Evolutionary conservation across 2,113 vertebrate species (phyloP), one percentile per base, ranked within the genome.

Genomic region (Tricholaema leucomelas): DNA sequence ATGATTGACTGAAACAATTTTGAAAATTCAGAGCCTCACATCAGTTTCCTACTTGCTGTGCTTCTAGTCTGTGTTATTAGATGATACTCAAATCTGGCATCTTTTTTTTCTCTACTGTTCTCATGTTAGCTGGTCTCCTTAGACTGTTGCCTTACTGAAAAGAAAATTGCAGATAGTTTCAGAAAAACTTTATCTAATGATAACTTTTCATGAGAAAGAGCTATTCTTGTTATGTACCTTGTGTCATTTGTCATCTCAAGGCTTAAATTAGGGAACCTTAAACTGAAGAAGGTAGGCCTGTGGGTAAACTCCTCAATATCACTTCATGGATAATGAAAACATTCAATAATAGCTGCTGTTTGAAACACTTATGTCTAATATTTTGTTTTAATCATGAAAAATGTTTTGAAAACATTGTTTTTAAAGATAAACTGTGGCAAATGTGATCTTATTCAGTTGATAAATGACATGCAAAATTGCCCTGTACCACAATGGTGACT

Each of bases 151-250:
- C 58, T 88, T 92, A 72, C 70, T 93, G 88, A 92, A 94, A 95
- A 90, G 35, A 90, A 88, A 92, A 84, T 90, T 95, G 92, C 91
- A 79, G 88, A 76, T 92, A 84, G 18, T 92, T 67, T 90, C 92
- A 87, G 92, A 93, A 92, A 87, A 92, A 90, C 66, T 28, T 96
- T 75, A 90, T 92, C 89, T 96, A 91, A 96, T 96, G 89, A 90
- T 94, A 95, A 96, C 84, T 95, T 96, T 93, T 95, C 94, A 93
- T 96, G 94, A 91, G 94, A 95, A 95, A 95, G 92, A 95, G 95
- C 92, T 96, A 93, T 94, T 96, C 94, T 94, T 93, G 93, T 93
- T 96, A 94, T 94, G 94, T 94, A 92, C 94, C 92, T 84, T 88
- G 92, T 94, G 95, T 92, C 94, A 94, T 95, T 95, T 95, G 95